These are phyloP conservation scores for Microctonus brassicae DNA, from an alignment of 2,888 invertebrate species.

Conservation along the genomic window DNA sequence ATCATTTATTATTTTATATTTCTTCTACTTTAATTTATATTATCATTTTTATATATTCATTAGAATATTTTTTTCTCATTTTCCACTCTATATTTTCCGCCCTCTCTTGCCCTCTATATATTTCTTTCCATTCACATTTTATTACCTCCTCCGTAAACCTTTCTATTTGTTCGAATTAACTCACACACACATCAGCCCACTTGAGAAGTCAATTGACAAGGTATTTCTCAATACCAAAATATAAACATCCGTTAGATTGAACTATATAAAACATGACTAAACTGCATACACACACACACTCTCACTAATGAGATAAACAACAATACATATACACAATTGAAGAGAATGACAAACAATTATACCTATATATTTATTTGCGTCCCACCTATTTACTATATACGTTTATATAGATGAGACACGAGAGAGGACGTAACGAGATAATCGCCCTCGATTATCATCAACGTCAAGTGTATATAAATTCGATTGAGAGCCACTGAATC, in stretches of 20 bases:
- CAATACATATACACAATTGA: background rate
- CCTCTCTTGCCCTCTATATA: background rate
- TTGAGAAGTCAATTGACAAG: background rate
- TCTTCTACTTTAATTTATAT: too few relatives aligned
- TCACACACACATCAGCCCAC: background rate
- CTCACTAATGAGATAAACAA: background rate
- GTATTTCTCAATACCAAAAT: background rate
- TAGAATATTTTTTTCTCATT: background rate
- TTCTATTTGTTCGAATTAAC: background rate
- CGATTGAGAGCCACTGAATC: slow-evolving; percentile 44
- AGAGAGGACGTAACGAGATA: slow-evolving; percentile 21
- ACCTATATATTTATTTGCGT: background rate
- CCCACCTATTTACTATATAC: background rate
- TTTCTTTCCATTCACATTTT: background rate
- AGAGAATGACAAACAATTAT: background rate
- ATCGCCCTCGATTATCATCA: slow-evolving; percentile 15
- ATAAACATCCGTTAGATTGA: background rate
- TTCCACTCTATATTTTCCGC: background rate
- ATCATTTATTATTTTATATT: too few relatives aligned
- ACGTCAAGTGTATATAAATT: slow-evolving; percentile 15
- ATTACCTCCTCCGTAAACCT: background rate
- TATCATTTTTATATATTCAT: too few relatives aligned
- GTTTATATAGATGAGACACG: background rate
- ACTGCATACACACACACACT: background rate
- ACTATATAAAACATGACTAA: background rate